These are phyloP conservation scores for Rhimphoctona megacephalus DNA, from an alignment of 2,888 invertebrate genomes.

Conservation along the genomic window DNA sequence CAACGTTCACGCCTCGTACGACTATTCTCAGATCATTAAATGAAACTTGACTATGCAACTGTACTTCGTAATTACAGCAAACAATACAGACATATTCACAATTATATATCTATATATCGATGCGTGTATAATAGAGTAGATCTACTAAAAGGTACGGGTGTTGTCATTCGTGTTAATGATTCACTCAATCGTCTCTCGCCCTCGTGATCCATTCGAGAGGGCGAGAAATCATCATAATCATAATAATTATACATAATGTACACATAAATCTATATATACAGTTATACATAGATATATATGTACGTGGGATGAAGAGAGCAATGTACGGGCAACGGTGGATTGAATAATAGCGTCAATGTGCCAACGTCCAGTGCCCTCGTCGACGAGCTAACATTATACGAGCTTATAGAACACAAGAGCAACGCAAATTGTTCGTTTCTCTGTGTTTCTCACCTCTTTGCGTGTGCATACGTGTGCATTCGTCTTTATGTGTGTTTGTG, in stretches of 20 bases:
- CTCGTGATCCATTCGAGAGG: slow-evolving; percentile 60
- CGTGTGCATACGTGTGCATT: background rate
- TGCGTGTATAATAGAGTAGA: background rate
- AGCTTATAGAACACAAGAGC: slow-evolving; percentile 13
- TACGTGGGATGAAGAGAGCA: slow-evolving; percentile 50
- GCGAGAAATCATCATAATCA: slow-evolving; percentile 61
- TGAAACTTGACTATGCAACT: slow-evolving; percentile 28
- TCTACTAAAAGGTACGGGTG: slow-evolving; percentile 22
- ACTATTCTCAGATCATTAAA: slow-evolving; percentile 34
- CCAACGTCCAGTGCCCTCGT: slow-evolving; percentile 67
- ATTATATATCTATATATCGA: background rate
- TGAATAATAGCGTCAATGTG: slow-evolving; percentile 72
- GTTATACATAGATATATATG: background rate
- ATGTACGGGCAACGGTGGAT: slow-evolving; percentile 66
- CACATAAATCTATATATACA: slow-evolving; percentile 34
- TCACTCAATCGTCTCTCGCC: slow-evolving; percentile 53
- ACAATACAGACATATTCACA: background rate
- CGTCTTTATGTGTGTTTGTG: slow-evolving; percentile 14
- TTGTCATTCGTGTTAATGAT: slow-evolving; percentile 65
- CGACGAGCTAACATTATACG: slow-evolving; percentile 45
- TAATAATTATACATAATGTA: slow-evolving; percentile 27
- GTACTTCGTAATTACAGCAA: slow-evolving; percentile 43
- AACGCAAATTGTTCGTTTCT: slow-evolving; percentile 25
- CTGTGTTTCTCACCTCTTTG: background rate
- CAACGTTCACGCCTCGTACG: background rate